Base-by-base conservation (phyloP, 2,113 vertebrate species). In the Hippolais icterina region DNA sequence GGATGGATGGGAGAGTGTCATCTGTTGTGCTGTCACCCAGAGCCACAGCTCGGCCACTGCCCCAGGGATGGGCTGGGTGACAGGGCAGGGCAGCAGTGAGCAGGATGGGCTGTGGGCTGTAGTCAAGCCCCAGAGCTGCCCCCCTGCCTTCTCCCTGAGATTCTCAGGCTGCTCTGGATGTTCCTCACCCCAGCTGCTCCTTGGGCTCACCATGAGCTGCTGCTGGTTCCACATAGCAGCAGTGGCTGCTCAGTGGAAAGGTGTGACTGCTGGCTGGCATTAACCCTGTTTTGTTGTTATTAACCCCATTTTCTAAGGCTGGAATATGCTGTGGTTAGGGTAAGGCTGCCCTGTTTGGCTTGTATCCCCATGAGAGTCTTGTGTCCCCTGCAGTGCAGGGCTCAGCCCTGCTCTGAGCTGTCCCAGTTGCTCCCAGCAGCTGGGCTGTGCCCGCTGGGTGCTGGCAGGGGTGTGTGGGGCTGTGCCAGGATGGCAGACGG, bases 301-400 rank as follows among this genome's bases (percentile, higher is more conserved):
- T 81, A 56, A 87, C 25, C 31, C 29, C 0, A 0, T 82, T 85
- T 54, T 53, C 20, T 33, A 25, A 75, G 39, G 39, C 60, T 66
- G 71, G 25, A 61, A 79, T 0, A 0, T 71, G 61, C 47, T 0
- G 2, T 56, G 52, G 6, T 54, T 0, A 0, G 25, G 23, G 9
- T 31, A 41, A 53, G 47, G 56, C 24, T 87, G 29, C 37, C 0
- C 1, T 31, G 23, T 16, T 77, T 21, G 33, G 16, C 37, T 79
- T 3, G 4, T 49, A 31, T 71, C 77, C 10, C 41, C 3, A 0
- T 33, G n/a, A 47, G 22, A 19, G 18, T 4, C 8, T 69, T 1
- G 6, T 54, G 37, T 69, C 41, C 41, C 42, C 8, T 4, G 54
- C 0, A 0, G n/a, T 70, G 31, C 21, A n/a, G 74, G 60, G 28